A percentile compares a stretch with the other conserved stretches of the same genome.
Conservation (phyloP, 2,888 invertebrate species). For the Drosophila kanekoi region DNA sequence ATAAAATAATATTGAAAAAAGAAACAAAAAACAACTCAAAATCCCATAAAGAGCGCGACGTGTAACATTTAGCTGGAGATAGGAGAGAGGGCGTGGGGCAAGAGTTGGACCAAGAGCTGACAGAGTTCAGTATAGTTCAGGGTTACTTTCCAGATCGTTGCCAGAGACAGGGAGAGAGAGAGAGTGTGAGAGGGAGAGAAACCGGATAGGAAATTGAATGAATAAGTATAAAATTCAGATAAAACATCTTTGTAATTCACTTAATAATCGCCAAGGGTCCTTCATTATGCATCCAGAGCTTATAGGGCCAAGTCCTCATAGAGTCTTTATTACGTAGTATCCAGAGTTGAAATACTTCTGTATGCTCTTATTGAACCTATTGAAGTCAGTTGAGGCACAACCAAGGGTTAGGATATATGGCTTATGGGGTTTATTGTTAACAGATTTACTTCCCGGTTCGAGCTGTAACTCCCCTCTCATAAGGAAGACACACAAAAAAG, state of each 20-base stretch:
- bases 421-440: not conserved
- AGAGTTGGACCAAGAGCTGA: not conserved
- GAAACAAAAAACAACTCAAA: not conserved
- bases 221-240: not conserved
- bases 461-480: slow-evolving; percentile 22
- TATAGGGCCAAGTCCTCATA: too few relatives aligned
- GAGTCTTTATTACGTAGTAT: too few relatives aligned
- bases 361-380: too few relatives aligned
- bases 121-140: not conserved
- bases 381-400: too few relatives aligned
- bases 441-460: not conserved
- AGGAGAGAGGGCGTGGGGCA: not conserved
- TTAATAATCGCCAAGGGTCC: too few relatives aligned
- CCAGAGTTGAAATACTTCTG: too few relatives aligned
- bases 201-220: not conserved
- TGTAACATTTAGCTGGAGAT: slow-evolving; percentile 6
- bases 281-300: too few relatives aligned
- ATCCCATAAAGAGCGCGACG: slow-evolving; percentile 18
- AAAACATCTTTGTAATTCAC: too few relatives aligned
- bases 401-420: too few relatives aligned
- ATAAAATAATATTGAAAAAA: not conserved
- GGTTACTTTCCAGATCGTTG: not conserved
- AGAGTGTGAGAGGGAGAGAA: not conserved
- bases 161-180: not conserved
- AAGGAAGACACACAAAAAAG: not conserved